phyloP scores from a whole-genome alignment of 2,797 vertebrate species.

The Danio tinwini region DNA sequence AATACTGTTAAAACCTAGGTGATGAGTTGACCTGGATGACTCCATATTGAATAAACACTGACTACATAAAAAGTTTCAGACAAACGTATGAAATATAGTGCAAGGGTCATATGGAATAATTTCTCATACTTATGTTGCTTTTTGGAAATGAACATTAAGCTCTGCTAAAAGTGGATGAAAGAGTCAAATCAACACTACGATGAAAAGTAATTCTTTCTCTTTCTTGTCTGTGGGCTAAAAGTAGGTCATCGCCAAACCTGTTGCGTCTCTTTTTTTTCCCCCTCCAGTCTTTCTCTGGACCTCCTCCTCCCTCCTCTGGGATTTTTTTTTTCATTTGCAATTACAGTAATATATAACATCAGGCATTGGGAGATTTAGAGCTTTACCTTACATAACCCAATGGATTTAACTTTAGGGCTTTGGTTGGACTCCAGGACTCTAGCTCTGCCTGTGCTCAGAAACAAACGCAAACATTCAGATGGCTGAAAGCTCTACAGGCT shows the following conservation, averaged over 20 bases:
- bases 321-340: constrained; percentile 71
- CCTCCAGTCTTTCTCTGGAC: constrained; percentile 12
- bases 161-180: not conserved
- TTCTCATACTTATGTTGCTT: no score
- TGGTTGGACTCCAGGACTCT: constrained; percentile 76
- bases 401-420: constrained; percentile 77
- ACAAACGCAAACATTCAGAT: constrained; percentile 25
- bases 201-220: not conserved
- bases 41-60: no score
- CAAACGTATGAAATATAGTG: no score
- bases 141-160: not conserved
- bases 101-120: no score
- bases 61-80: no score
- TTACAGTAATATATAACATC: constrained; percentile 86
- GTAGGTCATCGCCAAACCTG: constrained; percentile 51
- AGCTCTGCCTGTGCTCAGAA: constrained; percentile 46
- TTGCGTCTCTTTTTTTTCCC: constrained; percentile 49
- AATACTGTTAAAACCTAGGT: no score
- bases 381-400: constrained; percentile 84
- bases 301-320: constrained; percentile 46
- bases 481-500: not conserved
- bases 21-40: no score
- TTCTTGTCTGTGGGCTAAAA: constrained; percentile 53
- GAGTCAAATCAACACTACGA: not conserved
- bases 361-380: constrained; percentile 79